Evolutionary conservation across 2,888 invertebrate genomes (phyloP).

Genomic region (Agriopis aurantiaria): DNA sequence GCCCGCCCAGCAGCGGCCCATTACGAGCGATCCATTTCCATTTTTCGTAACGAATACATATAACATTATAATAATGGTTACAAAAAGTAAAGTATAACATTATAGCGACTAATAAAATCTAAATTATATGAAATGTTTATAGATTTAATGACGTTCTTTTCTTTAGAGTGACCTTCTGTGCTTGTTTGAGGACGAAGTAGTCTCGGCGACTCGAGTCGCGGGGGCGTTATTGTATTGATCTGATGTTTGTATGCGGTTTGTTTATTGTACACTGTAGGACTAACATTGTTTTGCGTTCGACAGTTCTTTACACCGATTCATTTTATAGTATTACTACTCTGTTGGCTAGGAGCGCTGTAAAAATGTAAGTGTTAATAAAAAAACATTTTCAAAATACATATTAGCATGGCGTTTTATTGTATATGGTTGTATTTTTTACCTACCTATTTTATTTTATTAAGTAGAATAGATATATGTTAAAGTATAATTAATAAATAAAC

Average conservation of each 20-base stretch:
- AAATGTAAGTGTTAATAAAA: constrained; percentile 87
- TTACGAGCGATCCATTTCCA: constrained; percentile 73
- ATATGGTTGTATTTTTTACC: constrained; percentile 44
- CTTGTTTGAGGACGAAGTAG: constrained; percentile 77
- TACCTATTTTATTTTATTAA: constrained; percentile 36
- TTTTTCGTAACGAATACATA: constrained; percentile 85
- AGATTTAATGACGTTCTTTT: constrained; percentile 84
- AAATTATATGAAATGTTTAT: constrained; percentile 87
- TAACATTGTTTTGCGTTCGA: constrained; percentile 85
- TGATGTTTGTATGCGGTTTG: constrained; percentile 78
- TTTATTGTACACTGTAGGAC: constrained; percentile 83
- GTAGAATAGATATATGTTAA: neutral
- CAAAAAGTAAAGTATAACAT: constrained; percentile 86
- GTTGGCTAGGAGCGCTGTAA: constrained; percentile 87
- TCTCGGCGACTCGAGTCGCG: constrained; percentile 78
- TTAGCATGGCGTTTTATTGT: constrained; percentile 73
- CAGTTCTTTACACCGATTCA: constrained; percentile 84
- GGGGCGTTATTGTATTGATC: constrained; percentile 69
- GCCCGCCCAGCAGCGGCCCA: constrained; percentile 53
- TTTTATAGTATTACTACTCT: constrained; percentile 86
- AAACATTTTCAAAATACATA: constrained; percentile 85
- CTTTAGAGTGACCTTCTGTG: constrained; percentile 82
- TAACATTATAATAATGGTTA: constrained; percentile 86
- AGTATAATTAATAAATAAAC: neutral
- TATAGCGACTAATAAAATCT: constrained; percentile 86